These are phyloP conservation scores for Caretta caretta DNA, from an alignment of 2,113 vertebrate genomes.

Conservation along the genomic window DNA sequence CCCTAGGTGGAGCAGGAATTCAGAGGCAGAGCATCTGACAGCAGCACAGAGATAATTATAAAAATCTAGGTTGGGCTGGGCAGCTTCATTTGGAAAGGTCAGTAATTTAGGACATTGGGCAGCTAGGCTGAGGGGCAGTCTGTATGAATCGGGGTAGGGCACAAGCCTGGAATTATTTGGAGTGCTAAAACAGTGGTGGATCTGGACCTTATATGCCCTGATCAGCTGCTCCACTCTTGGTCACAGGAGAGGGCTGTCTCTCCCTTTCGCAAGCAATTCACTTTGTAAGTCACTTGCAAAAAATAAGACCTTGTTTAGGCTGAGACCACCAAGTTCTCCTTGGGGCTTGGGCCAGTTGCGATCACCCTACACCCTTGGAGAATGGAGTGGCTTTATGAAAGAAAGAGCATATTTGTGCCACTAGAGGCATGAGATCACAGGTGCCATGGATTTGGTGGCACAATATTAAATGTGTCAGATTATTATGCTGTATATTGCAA, in stretches of 20 bases:
- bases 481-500: not conserved
- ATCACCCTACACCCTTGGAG: not conserved
- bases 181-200: conserved; percentile 47
- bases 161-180: not conserved
- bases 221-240: conserved; percentile 51
- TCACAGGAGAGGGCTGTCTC: conserved; percentile 62
- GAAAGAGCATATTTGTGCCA: not conserved
- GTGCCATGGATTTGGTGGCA: not conserved
- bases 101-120: not conserved
- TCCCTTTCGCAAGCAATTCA: conserved; percentile 50
- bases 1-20: not conserved
- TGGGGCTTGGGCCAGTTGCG: not conserved
- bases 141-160: conserved; percentile 12
- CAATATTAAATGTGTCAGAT: not conserved
- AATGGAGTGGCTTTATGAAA: not conserved
- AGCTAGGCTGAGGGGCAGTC: not conserved
- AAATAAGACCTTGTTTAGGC: conserved; percentile 36
- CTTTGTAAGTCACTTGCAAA: conserved; percentile 39
- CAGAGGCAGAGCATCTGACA: not conserved
- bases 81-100: not conserved
- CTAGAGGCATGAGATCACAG: not conserved
- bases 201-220: conserved; percentile 42
- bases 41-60: not conserved
- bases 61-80: not conserved
- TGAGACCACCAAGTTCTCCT: conserved; percentile 34